Evolutionary conservation across 2,888 invertebrate species (phyloP).

Genomic region (Mesoligia furuncula): DNA sequence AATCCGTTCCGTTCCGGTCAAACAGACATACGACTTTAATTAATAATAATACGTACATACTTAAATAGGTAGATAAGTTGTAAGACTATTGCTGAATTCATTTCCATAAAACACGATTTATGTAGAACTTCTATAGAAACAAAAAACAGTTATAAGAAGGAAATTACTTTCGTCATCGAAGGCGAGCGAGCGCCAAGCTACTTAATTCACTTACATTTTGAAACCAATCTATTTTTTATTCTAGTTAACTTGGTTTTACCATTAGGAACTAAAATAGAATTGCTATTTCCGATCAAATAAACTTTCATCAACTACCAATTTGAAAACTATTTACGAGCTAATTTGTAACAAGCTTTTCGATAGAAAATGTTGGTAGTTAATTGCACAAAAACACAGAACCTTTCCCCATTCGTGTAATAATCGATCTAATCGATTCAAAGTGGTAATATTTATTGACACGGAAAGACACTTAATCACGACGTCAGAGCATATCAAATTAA

Average conservation of each 20-base stretch:
- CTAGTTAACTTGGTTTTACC: slow-evolving; percentile 21
- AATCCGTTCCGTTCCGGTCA: background rate
- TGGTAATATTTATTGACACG: slow-evolving; percentile 48
- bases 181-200: slow-evolving; percentile 7
- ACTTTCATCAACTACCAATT: background rate
- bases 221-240: slow-evolving; percentile 38
- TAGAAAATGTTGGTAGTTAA: background rate
- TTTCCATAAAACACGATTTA: slow-evolving; percentile 1
- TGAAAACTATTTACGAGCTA: background rate
- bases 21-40: background rate
- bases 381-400: background rate
- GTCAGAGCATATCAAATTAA: slow-evolving; percentile 60
- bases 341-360: background rate
- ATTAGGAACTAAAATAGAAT: background rate
- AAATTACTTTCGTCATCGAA: slow-evolving; percentile 34
- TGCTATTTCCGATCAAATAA: slow-evolving; percentile 1
- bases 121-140: slow-evolving; percentile 26
- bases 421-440: slow-evolving; percentile 30
- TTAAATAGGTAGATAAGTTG: background rate
- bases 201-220: slow-evolving; percentile 24
- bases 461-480: slow-evolving; percentile 54
- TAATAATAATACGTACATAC: background rate
- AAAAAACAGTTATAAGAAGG: slow-evolving; percentile 31
- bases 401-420: slow-evolving; percentile 6
- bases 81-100: background rate